Evolutionary conservation across 2,113 vertebrate genomes (phyloP).

Genomic region (Erythrocercus mccallii): DNA sequence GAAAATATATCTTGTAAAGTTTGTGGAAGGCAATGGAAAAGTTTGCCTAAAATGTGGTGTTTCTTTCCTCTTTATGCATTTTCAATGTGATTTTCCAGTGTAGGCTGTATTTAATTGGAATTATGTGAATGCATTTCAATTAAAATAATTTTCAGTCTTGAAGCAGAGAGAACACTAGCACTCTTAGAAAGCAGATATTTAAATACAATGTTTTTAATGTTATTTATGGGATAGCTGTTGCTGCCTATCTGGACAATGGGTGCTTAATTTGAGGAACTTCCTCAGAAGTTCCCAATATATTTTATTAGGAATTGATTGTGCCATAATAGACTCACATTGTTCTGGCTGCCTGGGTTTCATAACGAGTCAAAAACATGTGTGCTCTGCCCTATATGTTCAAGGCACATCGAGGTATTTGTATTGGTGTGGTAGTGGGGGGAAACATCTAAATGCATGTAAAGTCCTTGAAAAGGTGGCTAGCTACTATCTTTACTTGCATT

Average conservation of each 20-base stretch:
- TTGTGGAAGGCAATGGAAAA: background rate
- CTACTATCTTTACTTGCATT: background rate
- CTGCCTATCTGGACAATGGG: background rate
- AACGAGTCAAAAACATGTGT: background rate
- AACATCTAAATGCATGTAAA: background rate
- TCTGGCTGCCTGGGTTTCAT: background rate
- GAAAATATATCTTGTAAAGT: background rate
- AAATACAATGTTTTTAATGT: background rate
- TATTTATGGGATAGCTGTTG: background rate
- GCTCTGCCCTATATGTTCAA: background rate
- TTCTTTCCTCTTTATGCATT: background rate
- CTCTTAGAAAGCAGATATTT: background rate
- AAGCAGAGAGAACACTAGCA: background rate
- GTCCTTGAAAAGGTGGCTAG: background rate
- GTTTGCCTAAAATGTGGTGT: background rate
- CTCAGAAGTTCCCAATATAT: background rate
- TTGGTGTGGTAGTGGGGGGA: background rate
- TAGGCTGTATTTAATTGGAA: background rate
- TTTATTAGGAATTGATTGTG: background rate
- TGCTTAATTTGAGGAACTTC: background rate
- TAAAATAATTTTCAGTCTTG: background rate
- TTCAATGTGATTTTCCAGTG: background rate
- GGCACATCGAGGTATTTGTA: background rate
- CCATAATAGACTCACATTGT: background rate
- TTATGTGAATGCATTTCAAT: background rate